These are phyloP conservation scores for Nothocercus julius DNA, from an alignment of 2,113 vertebrate genomes.

Conservation along the genomic window DNA sequence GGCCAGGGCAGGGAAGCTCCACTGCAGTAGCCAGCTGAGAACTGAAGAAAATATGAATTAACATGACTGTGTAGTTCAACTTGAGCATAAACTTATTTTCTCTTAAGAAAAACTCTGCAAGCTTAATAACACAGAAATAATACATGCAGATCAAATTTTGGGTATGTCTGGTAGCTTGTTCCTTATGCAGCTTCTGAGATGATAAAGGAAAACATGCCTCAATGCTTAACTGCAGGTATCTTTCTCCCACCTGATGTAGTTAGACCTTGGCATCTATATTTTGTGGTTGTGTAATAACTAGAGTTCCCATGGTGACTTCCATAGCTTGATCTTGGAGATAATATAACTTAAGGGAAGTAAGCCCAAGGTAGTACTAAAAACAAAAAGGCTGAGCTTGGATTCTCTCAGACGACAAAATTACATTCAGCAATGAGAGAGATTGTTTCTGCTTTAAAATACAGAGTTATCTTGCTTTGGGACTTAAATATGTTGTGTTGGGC, in stretches of 20 bases:
- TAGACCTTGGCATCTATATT: background rate
- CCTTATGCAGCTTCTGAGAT: background rate
- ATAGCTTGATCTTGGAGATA: background rate
- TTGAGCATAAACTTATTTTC: background rate
- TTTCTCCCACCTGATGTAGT: background rate
- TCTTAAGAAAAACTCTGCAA: background rate
- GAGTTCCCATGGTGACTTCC: background rate
- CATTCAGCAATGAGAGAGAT: background rate
- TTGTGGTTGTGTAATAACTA: background rate
- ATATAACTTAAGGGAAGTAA: background rate
- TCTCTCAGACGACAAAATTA: background rate
- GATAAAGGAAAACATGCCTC: background rate
- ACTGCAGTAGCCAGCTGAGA: background rate
- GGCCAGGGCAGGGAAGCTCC: background rate
- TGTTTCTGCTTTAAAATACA: background rate
- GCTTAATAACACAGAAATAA: too few species aligned
- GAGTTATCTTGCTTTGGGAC: background rate
- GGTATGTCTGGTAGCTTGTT: background rate
- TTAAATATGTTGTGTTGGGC: background rate
- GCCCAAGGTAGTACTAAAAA: background rate
- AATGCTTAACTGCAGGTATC: background rate
- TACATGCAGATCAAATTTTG: fast-evolving
- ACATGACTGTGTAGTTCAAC: background rate
- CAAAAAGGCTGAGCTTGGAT: background rate
- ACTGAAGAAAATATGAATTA: background rate